A percentile compares a stretch with the other conserved stretches of the same genome.
phyloP scores from a whole-genome alignment of 2,888 invertebrate species.

The Gerris lacustris region DNA sequence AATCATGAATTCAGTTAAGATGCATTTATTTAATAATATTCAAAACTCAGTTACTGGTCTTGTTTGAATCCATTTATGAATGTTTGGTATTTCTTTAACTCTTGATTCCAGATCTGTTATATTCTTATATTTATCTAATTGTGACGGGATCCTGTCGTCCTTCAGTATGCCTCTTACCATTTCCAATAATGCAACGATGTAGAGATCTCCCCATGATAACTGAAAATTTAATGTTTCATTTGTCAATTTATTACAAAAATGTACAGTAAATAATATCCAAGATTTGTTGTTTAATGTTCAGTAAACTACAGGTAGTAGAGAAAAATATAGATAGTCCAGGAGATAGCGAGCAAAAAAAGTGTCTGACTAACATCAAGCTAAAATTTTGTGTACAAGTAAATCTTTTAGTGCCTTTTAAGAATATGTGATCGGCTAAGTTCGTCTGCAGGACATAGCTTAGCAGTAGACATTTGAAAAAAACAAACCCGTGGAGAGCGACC shows the following conservation, averaged over 20 bases:
- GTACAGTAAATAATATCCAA: too few species aligned
- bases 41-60: background rate
- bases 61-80: background rate
- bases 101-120: background rate
- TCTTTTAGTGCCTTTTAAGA: too few species aligned
- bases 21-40: background rate
- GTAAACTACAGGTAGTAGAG: background rate
- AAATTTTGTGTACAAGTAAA: too few species aligned
- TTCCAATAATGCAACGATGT: background rate
- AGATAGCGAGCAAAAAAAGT: too few species aligned
- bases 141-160: background rate
- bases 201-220: background rate
- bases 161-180: background rate
- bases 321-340: too few species aligned
- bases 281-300: slow-evolving; percentile 20
- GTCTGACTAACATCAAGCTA: too few species aligned
- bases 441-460: too few species aligned
- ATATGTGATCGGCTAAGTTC: too few species aligned
- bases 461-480: too few species aligned
- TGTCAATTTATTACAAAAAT: too few species aligned
- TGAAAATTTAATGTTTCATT: background rate
- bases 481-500: too few species aligned
- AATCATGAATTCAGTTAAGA: too few species aligned
- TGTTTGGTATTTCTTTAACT: background rate
- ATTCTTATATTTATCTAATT: background rate